Percentiles rank a stretch among this genome's conserved stretches.
phyloP scores from a whole-genome alignment of 2,113 vertebrate species.

The Oxygymnocypris stewartii region DNA sequence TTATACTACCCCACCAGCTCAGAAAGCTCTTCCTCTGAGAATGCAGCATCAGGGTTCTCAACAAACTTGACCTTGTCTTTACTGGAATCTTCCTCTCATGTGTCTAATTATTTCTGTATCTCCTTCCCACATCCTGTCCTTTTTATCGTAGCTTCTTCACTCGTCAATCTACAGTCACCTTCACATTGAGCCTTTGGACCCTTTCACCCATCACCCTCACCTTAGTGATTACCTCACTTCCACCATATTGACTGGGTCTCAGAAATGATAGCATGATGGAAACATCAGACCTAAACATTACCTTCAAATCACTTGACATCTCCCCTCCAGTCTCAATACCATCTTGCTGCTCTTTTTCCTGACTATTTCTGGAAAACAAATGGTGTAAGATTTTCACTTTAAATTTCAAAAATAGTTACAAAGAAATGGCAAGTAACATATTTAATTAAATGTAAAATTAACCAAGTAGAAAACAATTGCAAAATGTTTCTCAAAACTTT shows the following conservation, averaged over 20 bases:
- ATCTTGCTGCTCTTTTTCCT: neutral
- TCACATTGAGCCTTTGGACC: neutral
- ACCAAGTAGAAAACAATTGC: no score
- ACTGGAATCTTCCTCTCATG: constrained; percentile 10
- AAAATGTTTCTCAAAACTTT: no score
- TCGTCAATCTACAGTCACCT: constrained; percentile 15
- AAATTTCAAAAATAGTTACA: no score
- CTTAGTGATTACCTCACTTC: constrained; percentile 10
- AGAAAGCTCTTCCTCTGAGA: constrained; percentile 12
- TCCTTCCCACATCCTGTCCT: neutral
- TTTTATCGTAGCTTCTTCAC: neutral
- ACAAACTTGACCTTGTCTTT: constrained; percentile 28
- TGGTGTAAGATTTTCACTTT: no score
- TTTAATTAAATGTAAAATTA: no score
- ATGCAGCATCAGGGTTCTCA: neutral
- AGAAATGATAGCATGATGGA: neutral
- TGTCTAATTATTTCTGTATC: constrained; percentile 24
- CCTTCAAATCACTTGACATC: neutral
- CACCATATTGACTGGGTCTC: constrained; percentile 1
- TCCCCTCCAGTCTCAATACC: neutral
- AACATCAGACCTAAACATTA: neutral
- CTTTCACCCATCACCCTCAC: constrained; percentile 22
- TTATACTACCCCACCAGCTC: neutral
- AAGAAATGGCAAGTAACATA: no score
- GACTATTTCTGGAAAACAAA: neutral